Evolutionary conservation across 2,888 invertebrate species (phyloP), one percentile per base, ranked within the genome.

Genomic region (Gymnoscelis rufifasciata): DNA sequence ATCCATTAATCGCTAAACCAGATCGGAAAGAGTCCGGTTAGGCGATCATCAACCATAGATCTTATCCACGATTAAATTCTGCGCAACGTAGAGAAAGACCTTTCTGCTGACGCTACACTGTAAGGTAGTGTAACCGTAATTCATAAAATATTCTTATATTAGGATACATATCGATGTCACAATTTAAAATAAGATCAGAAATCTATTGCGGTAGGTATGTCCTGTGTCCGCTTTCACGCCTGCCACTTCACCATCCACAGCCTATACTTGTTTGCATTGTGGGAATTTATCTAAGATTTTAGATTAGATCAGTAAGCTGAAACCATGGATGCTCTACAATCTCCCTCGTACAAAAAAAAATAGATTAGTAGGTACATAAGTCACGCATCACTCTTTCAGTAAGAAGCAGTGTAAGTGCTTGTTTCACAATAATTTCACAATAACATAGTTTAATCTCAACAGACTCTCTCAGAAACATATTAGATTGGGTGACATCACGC

Each of bases 1-100:
- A n/a, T n/a, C n/a, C n/a, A n/a, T n/a, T n/a, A n/a, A n/a, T n/a
- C n/a, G n/a, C n/a, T n/a, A n/a, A n/a, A n/a, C n/a, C n/a, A n/a
- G n/a, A n/a, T n/a, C n/a, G n/a, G n/a, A n/a, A n/a, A n/a, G n/a
- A 37, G 26, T 26, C 37, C 27, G 37, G 37, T 37, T 37, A 37
- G 24, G 8, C 36, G 36, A 7, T 36, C 36, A 24, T 36, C 23
- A 36, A 36, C 36, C 36, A 36, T 36, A 26, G 26, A 2, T 37
- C 37, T 37, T 37, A 37, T 24, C 37, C 37, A 26, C 14, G 37
- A 26, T 37, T 26, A 13, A 5, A 37, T 37, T 37, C 13, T 26
- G 1, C 24, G 36, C 8, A 37, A 37, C 26, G 13, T 13, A 37
- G 26, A 26, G 37, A 37, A 37, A 26, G 12, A 37, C 8, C 12